Conservation (phyloP, 2,797 vertebrate species). For the Paramormyrops hopkinsi region DNA sequence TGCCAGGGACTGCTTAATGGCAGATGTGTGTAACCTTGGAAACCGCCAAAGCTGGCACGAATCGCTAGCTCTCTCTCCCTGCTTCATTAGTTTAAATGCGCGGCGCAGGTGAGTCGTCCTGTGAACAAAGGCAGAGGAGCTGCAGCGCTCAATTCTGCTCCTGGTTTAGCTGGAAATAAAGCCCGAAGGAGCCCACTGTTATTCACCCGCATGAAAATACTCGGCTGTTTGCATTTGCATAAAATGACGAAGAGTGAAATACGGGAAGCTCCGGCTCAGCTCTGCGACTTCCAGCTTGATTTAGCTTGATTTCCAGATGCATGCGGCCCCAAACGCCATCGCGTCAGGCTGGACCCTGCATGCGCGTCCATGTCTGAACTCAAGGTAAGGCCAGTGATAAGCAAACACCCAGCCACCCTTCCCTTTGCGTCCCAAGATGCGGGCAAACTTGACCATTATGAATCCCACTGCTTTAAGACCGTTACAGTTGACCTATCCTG, state of each 20-base stretch:
- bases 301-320: not conserved
- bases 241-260: not conserved
- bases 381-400: not conserved
- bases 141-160: not conserved
- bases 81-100: not conserved
- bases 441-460: not conserved
- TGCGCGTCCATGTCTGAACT: not conserved
- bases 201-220: not conserved
- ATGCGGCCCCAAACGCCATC: no score
- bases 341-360: no score
- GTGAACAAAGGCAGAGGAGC: not conserved
- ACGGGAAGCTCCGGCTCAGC: not conserved
- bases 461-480: not conserved
- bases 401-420: not conserved
- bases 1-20: constrained; percentile 28
- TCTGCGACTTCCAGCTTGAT: not conserved
- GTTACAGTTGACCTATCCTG: not conserved
- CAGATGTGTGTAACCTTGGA: constrained; percentile 35
- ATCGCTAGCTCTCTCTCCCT: not conserved
- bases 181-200: not conserved
- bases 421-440: not conserved
- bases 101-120: not conserved
- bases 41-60: constrained; percentile 17
- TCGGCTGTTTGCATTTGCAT: not conserved
- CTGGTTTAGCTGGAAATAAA: not conserved